Percentiles rank a stretch among this genome's conserved stretches.
Evolutionary conservation across 2,113 vertebrate genomes (phyloP).

Genomic region (Ophthalmotilapia sp.): DNA sequence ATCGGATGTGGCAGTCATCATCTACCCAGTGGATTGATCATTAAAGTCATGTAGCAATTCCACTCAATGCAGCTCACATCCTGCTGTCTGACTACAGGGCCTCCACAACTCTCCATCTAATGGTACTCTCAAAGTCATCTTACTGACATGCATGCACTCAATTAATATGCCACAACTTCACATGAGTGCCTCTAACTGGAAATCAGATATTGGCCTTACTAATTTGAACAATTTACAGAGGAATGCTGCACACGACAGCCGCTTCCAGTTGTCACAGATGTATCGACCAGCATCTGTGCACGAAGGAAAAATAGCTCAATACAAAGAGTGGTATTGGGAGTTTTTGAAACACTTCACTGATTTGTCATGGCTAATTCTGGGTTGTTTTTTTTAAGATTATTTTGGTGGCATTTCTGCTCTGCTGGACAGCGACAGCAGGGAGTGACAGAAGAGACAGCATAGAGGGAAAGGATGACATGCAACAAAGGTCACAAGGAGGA

Average conservation of each 20-base stretch:
- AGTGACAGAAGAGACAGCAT: slow-evolving; percentile 36
- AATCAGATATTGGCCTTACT: slow-evolving; percentile 31
- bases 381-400: slow-evolving; percentile 18
- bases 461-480: slow-evolving; percentile 52
- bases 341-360: slow-evolving; percentile 25
- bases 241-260: neutral
- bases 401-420: slow-evolving; percentile 54
- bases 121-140: slow-evolving; percentile 39
- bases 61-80: slow-evolving; percentile 1
- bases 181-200: slow-evolving; percentile 3
- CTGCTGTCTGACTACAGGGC: slow-evolving; percentile 17
- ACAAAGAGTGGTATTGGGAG: neutral
- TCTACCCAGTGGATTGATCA: slow-evolving; percentile 22
- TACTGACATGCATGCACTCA: slow-evolving; percentile 27
- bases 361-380: slow-evolving; percentile 46
- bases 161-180: slow-evolving; percentile 30
- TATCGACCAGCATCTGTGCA: slow-evolving; percentile 12
- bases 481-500: slow-evolving; percentile 51
- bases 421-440: slow-evolving; percentile 22
- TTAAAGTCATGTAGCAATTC: slow-evolving; percentile 10
- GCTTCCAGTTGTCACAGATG: slow-evolving; percentile 39
- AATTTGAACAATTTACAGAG: slow-evolving; percentile 23
- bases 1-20: slow-evolving; percentile 6
- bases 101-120: slow-evolving; percentile 22
- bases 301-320: neutral